These are phyloP conservation scores for Zelostemma sp. DNA, from an alignment of 1,140 invertebrate genomes.

Conservation along the genomic window DNA sequence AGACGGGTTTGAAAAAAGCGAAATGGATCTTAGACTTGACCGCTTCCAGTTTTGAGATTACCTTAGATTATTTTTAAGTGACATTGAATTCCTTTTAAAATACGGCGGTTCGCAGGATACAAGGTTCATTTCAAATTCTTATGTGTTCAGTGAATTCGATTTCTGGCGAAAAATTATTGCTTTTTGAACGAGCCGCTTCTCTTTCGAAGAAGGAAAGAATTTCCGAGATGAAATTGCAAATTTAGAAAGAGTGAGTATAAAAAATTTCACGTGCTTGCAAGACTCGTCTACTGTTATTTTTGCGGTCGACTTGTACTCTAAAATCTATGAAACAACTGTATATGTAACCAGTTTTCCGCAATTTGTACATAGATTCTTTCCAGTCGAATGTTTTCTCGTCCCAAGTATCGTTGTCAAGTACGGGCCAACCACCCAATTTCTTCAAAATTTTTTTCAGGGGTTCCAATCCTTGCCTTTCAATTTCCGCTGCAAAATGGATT, in stretches of 20 bases:
- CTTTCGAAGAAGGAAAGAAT: no score
- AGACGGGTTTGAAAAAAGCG: no score
- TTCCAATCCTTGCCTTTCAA: conserved; percentile 79
- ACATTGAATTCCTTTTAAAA: background rate
- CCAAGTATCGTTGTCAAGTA: conserved; percentile 84
- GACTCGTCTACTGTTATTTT: conserved; percentile 86
- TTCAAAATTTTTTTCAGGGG: conserved; percentile 80
- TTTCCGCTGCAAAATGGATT: conserved; percentile 70
- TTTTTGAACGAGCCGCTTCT: no score
- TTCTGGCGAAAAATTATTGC: no score
- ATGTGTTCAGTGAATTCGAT: no score
- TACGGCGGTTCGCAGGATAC: background rate
- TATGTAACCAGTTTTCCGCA: conserved; percentile 83
- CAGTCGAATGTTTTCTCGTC: conserved; percentile 78
- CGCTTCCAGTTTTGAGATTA: no score
- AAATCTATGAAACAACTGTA: conserved; percentile 95
- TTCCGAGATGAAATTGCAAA: no score
- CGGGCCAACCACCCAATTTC: conserved; percentile 90
- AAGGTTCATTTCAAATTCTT: background rate
- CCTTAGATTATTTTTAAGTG: background rate
- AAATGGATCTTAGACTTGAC: no score
- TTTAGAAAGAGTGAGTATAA: no score
- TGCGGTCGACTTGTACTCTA: conserved; percentile 90
- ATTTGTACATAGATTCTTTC: conserved; percentile 86
- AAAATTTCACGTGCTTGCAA: background rate